These are phyloP conservation scores for Cinclus mexicanus DNA, from an alignment of 2,113 vertebrate species.

Conservation along the genomic window DNA sequence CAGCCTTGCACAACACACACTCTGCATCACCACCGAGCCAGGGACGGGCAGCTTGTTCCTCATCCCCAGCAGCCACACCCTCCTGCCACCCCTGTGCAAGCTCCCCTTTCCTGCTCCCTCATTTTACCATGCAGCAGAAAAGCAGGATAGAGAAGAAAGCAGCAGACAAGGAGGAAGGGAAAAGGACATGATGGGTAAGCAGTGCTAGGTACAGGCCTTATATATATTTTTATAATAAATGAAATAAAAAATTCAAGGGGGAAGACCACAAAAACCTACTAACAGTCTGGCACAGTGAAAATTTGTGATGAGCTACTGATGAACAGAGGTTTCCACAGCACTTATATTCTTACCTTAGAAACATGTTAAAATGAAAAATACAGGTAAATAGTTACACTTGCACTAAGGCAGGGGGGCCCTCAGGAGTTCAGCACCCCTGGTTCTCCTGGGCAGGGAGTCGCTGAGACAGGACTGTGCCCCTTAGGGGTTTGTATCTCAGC, in stretches of 20 bases:
- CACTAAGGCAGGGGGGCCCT: fast-evolving
- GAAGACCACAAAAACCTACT: neutral
- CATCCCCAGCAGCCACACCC: neutral
- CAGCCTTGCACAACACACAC: neutral
- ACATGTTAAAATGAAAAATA: neutral
- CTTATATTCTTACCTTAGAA: neutral
- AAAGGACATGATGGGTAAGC: neutral
- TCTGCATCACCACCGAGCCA: fast-evolving
- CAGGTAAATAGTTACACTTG: neutral
- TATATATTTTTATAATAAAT: neutral
- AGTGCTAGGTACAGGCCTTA: neutral
- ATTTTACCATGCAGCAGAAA: neutral
- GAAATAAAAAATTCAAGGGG: neutral
- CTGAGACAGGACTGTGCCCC: neutral
- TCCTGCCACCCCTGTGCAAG: neutral
- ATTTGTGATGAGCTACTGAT: neutral
- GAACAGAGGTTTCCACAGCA: neutral
- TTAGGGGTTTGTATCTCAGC: neutral
- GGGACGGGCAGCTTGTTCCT: neutral
- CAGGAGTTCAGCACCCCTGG: neutral
- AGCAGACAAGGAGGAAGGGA: neutral
- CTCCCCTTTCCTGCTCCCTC: neutral
- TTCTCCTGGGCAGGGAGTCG: neutral
- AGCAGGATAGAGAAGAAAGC: neutral
- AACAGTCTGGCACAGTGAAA: neutral